Evolutionary conservation across 2,113 vertebrate species (phyloP).

Genomic region (Cariama cristata): DNA sequence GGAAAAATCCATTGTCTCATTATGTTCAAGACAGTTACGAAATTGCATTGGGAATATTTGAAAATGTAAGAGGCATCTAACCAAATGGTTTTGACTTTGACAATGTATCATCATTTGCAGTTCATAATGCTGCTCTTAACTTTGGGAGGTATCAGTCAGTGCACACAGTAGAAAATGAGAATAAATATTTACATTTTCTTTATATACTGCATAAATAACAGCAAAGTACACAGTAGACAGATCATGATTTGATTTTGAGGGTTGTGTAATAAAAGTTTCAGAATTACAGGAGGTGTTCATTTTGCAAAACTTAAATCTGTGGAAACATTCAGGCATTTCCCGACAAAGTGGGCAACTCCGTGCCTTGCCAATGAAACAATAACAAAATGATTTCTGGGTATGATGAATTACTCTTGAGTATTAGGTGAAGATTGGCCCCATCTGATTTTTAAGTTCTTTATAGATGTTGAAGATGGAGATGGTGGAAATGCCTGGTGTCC

Average conservation of each 20-base stretch:
- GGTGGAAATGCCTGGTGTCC: neutral
- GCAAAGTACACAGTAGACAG: neutral
- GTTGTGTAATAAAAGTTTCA: neutral
- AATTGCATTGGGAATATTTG: constrained; percentile 52
- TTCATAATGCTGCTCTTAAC: constrained; percentile 50
- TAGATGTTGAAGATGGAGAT: neutral
- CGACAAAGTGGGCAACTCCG: neutral
- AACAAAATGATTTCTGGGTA: neutral
- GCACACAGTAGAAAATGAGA: constrained; percentile 43
- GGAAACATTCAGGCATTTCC: neutral
- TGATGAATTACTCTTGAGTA: neutral
- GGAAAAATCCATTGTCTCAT: constrained; percentile 59
- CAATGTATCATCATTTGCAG: constrained; percentile 36
- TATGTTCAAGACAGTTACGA: constrained; percentile 36
- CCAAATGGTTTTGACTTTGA: constrained; percentile 39
- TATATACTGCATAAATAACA: constrained; percentile 41
- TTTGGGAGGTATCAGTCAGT: constrained; percentile 14
- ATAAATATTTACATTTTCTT: constrained; percentile 57
- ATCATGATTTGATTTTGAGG: neutral
- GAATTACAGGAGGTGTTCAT: neutral
- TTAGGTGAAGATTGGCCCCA: neutral
- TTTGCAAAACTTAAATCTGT: neutral
- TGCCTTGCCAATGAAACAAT: neutral
- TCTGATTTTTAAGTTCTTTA: neutral
- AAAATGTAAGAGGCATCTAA: constrained; percentile 30